Evolutionary conservation across 1,140 invertebrate species (phyloP), one percentile per base, ranked within the genome.

Genomic region (Macrotrachela quadricornifera): DNA sequence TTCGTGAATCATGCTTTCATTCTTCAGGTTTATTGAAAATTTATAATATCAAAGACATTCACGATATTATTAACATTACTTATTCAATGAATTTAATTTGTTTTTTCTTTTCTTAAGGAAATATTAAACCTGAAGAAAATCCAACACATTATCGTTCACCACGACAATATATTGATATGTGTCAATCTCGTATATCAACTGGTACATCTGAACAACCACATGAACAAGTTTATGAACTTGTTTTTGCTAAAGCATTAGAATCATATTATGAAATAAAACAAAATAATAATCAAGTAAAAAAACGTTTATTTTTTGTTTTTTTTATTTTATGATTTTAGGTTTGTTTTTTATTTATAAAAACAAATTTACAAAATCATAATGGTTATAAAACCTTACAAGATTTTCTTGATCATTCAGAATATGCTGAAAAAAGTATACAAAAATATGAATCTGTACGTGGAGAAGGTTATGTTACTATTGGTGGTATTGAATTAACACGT

Each of bases 361-460:
- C 46, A 18, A 30, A 15, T 6, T 14, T 47, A 12, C 36, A 53
- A 43, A 53, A 53, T 18, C 40, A 53, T 42, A 40, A 47, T 14
- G 54, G 46, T 43, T 60, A 48, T 37, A 54, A 46, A 41, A 62
- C 57, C 55, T 70, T 68, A 55, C 69, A 76, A 57, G 69, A 72
- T 48, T 78, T 78, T 59, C 63, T 78, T 13, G 75, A 78, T 59
- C 69, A 64, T 39, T 69, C 74, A 44, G 76, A 78, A 56, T 78
- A 78, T 60, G 73, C 73, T 4, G 59, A 61, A 16, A 70, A 68
- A 30, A 69, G 72, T 30, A 76, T 78, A 56, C 64, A 71, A 0
- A 61, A 71, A 1, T 78, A 78, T 61, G 77, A 78, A 60, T 70
- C 72, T 59, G 76, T 78, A 37, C 78, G 77, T 60, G 77, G 77